Evolutionary conservation across 2,797 vertebrate species (phyloP), one percentile per base, ranked within the genome.

Genomic region (Mus minutoides): DNA sequence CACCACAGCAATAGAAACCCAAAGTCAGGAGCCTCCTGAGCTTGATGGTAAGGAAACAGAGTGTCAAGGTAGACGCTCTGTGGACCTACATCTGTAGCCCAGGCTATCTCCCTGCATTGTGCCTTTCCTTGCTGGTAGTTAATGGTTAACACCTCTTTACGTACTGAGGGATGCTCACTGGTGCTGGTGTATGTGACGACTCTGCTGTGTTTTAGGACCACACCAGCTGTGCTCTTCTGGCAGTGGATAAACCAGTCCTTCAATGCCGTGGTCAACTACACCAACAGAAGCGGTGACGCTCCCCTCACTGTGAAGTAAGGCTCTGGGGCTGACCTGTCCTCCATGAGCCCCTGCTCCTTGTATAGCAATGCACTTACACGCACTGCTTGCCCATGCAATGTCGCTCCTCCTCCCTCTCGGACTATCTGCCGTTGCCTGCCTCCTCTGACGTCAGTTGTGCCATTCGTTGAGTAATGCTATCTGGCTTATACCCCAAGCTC

Each of bases 221-320:
- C 99, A 37, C 99, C 99, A 31, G 99, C 99, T 0, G 99, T 99
- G 94, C 90, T 99, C 78, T 99, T 99, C 98, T 99, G 99, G 99
- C 99, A 99, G 97, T 99, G 99, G 99, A 99, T 99, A 98, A 99
- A 99, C 98, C 99, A 99, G 99, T 99, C 99, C 94, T 99, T 99
- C 98, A 99, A 99, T 13, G 99, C 99, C 40, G 98, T 99, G 93
- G 99, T 99, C 22, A 99, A 99, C 75, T 99, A 99, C 94, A 99
- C 99, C 3, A 99, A 99, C 98, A 98, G 99, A 96, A 99, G 99
- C 0, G 99, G 99, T 6, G 99, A 99, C 9, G 99, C 99, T 21
- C 99, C 99, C 0, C 99, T 99, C 97, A 99, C 99, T 90, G 98
- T 99, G 92, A 99, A 99, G 99, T 99, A 98, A 98, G 98, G 62